Base-by-base conservation (phyloP, 2,113 vertebrate genomes). In the Tichodroma muraria region DNA sequence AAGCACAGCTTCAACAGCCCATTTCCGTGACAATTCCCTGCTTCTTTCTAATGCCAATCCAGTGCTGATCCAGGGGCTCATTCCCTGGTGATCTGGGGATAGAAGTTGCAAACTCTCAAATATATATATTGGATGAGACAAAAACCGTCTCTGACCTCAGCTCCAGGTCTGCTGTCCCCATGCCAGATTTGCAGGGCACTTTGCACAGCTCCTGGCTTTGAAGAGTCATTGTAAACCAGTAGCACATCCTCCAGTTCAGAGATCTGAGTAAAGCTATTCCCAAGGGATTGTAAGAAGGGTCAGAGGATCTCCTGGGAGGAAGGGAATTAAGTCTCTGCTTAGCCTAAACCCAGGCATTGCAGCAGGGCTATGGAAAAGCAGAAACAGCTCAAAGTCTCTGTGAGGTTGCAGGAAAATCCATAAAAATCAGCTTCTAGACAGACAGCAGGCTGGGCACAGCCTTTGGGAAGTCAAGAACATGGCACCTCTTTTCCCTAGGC, bases 161-260 rank as follows among this genome's bases (percentile, higher is more conserved):
- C 28, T 65, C 37, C 23, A 18, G 15, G 4, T 22, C 19, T 83
- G 38, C 25, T 27, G 10, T 22, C 25, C 38, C 45, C 23, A 1
- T 8, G 17, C 6, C 57, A 89, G 19, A 27, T 69, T 73, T 77
- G 21, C 37, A 40, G 56, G 38, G 23, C 12, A 42, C 20, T 86
- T 90, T 38, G 53, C 49, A 45, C 28, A 81, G 21, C 8, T 53
- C 33, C n/a, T 53, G 81, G 15, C 30, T 84, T 79, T 52, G 28
- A 59, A 45, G 37, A 6, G 24, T n/a, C 0, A 0, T 6, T 17
- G 17, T 24, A 68, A 78, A 60, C 3, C 33, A 52, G 17, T 31
- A 88, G 24, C 42, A 59, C 15, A 17, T 9, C 18, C 13, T 42
- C 14, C 44, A 60, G 5, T 9, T 8, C 0, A 0, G 42, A 49